These are phyloP conservation scores for Salarias fasciatus DNA, from an alignment of 2,797 vertebrate species.

Conservation along the genomic window DNA sequence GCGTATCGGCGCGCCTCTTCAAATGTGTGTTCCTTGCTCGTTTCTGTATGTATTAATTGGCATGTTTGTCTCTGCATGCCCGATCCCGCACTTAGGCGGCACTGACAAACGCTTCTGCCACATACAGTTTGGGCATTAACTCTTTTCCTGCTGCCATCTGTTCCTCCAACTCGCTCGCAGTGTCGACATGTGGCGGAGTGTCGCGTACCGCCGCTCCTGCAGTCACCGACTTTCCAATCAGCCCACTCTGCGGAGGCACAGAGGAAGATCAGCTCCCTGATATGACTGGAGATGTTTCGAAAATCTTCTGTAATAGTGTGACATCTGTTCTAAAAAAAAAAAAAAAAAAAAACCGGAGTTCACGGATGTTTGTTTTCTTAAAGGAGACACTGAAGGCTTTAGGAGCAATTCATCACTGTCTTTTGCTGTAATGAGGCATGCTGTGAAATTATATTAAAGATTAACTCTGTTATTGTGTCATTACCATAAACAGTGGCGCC, in stretches of 20 bases:
- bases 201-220: constrained; percentile 34
- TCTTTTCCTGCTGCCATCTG: constrained; percentile 50
- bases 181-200: constrained; percentile 52
- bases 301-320: constrained; percentile 2
- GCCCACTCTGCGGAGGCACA: constrained; percentile 3
- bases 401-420: not conserved
- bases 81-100: constrained; percentile 24
- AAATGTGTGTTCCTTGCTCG: not conserved
- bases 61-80: constrained; percentile 31
- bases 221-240: constrained; percentile 11
- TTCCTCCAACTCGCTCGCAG: constrained; percentile 30
- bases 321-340: constrained; percentile 10
- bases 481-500: constrained; percentile 11
- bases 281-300: not conserved
- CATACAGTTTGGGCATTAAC: constrained; percentile 32
- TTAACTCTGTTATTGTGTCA: not conserved
- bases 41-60: constrained; percentile 10
- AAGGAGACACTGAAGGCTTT: not conserved
- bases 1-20: constrained; percentile 1
- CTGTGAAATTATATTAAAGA: constrained; percentile 13
- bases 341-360: not conserved
- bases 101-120: constrained; percentile 31
- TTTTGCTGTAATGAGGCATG: constrained; percentile 7
- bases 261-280: constrained; percentile 2
- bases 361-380: not conserved